Conservation (phyloP, 2,888 invertebrate species). For the Corbicula japonica region DNA sequence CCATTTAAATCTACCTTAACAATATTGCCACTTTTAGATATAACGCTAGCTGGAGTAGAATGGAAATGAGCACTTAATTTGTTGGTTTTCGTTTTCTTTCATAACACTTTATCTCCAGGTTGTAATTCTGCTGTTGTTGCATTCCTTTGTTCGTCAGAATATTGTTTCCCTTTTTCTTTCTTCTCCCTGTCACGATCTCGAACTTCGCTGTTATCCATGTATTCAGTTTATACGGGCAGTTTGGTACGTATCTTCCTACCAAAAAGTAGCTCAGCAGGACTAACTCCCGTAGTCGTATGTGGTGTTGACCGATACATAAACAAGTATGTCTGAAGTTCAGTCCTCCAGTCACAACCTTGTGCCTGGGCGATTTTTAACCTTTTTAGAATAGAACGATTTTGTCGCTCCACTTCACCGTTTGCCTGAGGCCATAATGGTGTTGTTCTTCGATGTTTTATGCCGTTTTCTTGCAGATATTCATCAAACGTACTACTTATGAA, state of each 20-base stretch:
- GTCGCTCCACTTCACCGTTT: conserved; percentile 60
- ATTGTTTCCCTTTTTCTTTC: too few species aligned
- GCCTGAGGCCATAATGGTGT: conserved; percentile 67
- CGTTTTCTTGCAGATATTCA: conserved; percentile 39
- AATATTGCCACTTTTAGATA: too few species aligned
- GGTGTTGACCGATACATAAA: conserved; percentile 57
- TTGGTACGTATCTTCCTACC: conserved; percentile 56
- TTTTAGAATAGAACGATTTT: conserved; percentile 58
- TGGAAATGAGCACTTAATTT: not conserved
- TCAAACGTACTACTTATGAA: conserved; percentile 53
- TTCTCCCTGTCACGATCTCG: too few species aligned
- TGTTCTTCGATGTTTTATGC: conserved; percentile 50
- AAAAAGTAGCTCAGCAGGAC: conserved; percentile 55
- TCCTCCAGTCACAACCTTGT: conserved; percentile 44
- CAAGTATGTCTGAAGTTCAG: conserved; percentile 46
- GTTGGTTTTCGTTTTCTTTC: too few species aligned
- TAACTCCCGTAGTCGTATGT: conserved; percentile 55
- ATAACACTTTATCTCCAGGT: too few species aligned
- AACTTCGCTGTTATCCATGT: too few species aligned
- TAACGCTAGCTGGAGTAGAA: not conserved
- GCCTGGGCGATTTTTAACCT: conserved; percentile 57
- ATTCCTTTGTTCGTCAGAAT: too few species aligned
- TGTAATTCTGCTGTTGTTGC: too few species aligned
- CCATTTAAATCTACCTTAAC: too few species aligned
- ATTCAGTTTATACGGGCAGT: conserved; percentile 44